Conservation (phyloP, 2,113 vertebrate genomes). For the Pedionomus torquatus region DNA sequence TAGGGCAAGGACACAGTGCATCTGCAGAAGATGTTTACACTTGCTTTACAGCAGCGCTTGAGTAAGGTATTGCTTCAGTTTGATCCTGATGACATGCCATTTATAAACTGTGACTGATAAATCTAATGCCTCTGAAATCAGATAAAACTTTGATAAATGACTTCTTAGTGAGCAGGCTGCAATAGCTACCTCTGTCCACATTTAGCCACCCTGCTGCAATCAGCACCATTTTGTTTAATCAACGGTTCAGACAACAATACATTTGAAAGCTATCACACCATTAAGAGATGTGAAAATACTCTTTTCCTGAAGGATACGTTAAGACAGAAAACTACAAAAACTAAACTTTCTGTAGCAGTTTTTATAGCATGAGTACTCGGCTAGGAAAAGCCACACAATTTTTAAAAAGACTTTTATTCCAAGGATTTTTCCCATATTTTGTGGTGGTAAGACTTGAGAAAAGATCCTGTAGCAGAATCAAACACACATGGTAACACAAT, state of each 20-base stretch:
- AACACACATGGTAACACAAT: neutral
- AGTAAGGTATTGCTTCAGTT: constrained; percentile 70
- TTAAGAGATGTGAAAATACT: constrained; percentile 85
- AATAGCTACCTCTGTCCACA: constrained; percentile 73
- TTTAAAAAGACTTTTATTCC: neutral
- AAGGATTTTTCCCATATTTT: neutral
- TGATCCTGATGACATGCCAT: constrained; percentile 73
- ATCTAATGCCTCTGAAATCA: constrained; percentile 93
- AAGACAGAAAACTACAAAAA: constrained; percentile 70
- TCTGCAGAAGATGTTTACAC: neutral
- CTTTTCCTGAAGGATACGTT: constrained; percentile 21
- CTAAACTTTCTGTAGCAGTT: constrained; percentile 15
- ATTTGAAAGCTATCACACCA: constrained; percentile 78
- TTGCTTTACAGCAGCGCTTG: constrained; percentile 25
- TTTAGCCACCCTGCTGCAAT: constrained; percentile 82
- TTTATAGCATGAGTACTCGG: neutral
- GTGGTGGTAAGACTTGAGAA: neutral
- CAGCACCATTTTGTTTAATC: constrained; percentile 86
- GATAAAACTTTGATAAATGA: constrained; percentile 98
- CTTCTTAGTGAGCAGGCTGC: constrained; percentile 74
- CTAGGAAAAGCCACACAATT: neutral
- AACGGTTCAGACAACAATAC: constrained; percentile 75
- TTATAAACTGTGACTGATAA: constrained; percentile 92
- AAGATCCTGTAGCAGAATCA: neutral
- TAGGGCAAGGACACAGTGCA: neutral